Conservation (phyloP, 2,113 vertebrate genomes). For the Antechinus flavipes region DNA sequence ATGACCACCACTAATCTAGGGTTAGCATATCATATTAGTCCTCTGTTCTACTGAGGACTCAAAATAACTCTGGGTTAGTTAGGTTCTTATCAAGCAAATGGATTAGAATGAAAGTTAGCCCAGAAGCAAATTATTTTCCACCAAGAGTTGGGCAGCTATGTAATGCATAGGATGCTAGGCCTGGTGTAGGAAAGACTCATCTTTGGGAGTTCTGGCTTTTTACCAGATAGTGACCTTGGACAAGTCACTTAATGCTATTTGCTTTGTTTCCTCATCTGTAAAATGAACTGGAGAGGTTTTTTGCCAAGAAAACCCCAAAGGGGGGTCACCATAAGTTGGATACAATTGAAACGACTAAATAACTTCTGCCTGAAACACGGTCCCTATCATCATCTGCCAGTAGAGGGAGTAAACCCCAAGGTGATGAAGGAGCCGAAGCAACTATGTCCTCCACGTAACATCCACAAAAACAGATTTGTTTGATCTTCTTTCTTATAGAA, state of each 20-base stretch:
- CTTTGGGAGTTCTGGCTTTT: not conserved
- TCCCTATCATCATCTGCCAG: not conserved
- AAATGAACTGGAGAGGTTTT: not conserved
- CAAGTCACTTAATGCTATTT: not conserved
- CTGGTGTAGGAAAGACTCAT: not conserved
- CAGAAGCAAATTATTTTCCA: not conserved
- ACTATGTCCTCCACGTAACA: not conserved
- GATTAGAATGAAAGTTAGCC: not conserved
- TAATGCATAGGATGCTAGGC: not conserved
- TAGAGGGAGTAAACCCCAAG: not conserved
- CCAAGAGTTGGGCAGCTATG: not conserved
- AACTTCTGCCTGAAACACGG: not conserved
- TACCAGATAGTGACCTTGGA: not conserved
- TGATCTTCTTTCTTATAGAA: too few species aligned
- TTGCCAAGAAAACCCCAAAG: not conserved
- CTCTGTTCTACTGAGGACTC: not conserved
- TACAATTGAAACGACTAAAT: not conserved
- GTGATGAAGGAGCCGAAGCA: not conserved
- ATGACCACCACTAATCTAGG: not conserved
- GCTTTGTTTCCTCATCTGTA: not conserved
- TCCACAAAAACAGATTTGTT: not conserved
- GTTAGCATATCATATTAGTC: not conserved
- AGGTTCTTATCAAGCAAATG: not conserved
- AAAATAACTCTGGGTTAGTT: not conserved
- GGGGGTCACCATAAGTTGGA: not conserved